phyloP scores from a whole-genome alignment of 2,888 invertebrate species.

The Drosophila testacea region DNA sequence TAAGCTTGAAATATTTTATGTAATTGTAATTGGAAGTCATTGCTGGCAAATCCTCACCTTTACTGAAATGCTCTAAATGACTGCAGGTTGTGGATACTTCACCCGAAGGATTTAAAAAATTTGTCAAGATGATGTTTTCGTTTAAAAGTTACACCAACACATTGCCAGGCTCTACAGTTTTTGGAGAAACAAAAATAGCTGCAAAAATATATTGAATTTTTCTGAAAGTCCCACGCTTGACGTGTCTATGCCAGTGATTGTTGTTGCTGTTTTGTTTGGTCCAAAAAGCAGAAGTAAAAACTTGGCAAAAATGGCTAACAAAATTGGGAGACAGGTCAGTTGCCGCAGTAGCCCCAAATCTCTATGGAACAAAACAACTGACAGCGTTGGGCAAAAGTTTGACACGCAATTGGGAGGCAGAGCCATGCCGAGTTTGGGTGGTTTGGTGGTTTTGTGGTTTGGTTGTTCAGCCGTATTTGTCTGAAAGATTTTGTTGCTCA shows the following conservation, averaged over 20 bases:
- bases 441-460: slow-evolving; percentile 16
- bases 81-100: background rate
- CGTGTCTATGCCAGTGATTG: slow-evolving; percentile 42
- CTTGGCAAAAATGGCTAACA: slow-evolving; percentile 15
- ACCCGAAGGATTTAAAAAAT: background rate
- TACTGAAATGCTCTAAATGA: background rate
- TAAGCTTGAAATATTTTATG: slow-evolving; percentile 5
- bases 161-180: background rate
- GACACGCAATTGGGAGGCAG: slow-evolving; percentile 33
- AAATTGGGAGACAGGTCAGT: slow-evolving; percentile 30
- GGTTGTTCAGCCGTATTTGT: slow-evolving; percentile 16
- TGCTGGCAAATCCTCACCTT: background rate
- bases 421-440: slow-evolving; percentile 6
- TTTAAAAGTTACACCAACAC: background rate
- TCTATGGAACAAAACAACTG: slow-evolving; percentile 43
- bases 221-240: slow-evolving; percentile 8
- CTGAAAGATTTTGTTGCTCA: slow-evolving; percentile 13
- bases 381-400: slow-evolving; percentile 47
- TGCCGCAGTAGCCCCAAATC: slow-evolving; percentile 35
- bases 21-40: background rate
- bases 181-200: slow-evolving; percentile 9
- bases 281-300: slow-evolving; percentile 17
- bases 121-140: background rate
- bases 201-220: slow-evolving; percentile 9
- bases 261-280: slow-evolving; percentile 7